Conservation (phyloP, 1,140 invertebrate species). For the Aphelenchoides besseyi region DNA sequence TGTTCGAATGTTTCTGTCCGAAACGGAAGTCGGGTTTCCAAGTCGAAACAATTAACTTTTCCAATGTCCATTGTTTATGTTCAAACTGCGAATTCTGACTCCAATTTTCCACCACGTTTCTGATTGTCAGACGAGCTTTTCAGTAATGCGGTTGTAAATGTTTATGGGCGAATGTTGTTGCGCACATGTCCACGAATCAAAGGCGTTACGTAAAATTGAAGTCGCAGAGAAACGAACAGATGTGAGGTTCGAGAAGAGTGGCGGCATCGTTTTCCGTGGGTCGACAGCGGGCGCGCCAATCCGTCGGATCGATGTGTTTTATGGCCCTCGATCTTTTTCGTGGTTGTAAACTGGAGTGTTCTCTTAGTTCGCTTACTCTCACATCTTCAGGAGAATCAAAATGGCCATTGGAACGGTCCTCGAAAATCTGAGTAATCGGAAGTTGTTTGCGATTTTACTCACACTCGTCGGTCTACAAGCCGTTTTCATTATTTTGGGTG, state of each 20-base stretch:
- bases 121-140: too few relatives aligned
- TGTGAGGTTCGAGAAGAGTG: neutral
- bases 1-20: too few relatives aligned
- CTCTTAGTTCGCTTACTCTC: neutral
- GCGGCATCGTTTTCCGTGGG: neutral
- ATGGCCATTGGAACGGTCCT: conserved; percentile 64
- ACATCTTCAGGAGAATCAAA: neutral
- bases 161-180: neutral
- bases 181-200: too few relatives aligned
- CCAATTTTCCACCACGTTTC: too few relatives aligned
- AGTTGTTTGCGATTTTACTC: conserved; percentile 63
- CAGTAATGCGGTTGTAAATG: neutral
- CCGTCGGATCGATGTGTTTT: neutral
- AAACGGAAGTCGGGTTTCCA: too few relatives aligned
- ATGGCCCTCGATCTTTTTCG: neutral
- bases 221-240: too few relatives aligned
- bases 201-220: too few relatives aligned
- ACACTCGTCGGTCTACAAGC: conserved; percentile 62
- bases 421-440: conserved; percentile 66
- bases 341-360: neutral
- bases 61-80: too few relatives aligned
- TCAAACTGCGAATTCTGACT: too few relatives aligned
- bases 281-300: too few relatives aligned
- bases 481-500: conserved; percentile 65
- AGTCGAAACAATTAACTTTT: too few relatives aligned